phyloP scores from a whole-genome alignment of 1,140 invertebrate genomes.

The Thalassaphorura encarpata region DNA sequence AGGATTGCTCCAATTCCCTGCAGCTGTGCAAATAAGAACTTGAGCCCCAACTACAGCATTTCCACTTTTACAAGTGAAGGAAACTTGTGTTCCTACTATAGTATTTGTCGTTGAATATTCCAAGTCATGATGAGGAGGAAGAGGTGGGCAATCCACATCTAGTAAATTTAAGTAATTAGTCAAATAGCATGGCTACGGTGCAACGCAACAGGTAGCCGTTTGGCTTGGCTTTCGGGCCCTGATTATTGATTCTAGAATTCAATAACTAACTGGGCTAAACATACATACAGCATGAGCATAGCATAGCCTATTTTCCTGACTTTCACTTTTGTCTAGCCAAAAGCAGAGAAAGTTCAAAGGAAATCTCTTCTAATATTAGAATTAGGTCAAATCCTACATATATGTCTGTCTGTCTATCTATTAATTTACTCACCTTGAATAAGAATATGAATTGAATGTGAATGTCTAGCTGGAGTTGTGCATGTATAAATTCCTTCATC shows the following conservation, averaged over 20 bases:
- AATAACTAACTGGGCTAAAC: too few species aligned
- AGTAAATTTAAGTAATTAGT: too few species aligned
- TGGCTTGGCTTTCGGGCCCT: too few species aligned
- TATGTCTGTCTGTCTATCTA: too few species aligned
- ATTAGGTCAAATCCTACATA: too few species aligned
- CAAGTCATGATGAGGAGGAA: conserved; percentile 56
- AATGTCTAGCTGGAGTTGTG: conserved; percentile 64
- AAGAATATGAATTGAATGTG: conserved; percentile 64
- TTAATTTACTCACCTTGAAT: conserved; percentile 42
- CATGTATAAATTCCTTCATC: conserved; percentile 73
- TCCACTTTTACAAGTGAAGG: conserved; percentile 69
- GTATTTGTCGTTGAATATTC: conserved; percentile 57
- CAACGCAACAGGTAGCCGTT: too few species aligned
- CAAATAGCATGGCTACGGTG: background rate
- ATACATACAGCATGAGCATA: too few species aligned
- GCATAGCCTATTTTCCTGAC: too few species aligned
- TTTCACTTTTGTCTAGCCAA: too few species aligned
- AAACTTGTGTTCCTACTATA: conserved; percentile 59
- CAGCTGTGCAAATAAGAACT: conserved; percentile 60
- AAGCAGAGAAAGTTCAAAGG: too few species aligned
- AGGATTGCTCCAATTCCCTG: conserved; percentile 70
- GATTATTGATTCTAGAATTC: too few species aligned
- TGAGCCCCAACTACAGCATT: conserved; percentile 64
- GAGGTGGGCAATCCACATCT: conserved; percentile 62
- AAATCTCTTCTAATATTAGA: too few species aligned